Conservation (phyloP, 2,113 vertebrate species). For the Lagopus leucura region DNA sequence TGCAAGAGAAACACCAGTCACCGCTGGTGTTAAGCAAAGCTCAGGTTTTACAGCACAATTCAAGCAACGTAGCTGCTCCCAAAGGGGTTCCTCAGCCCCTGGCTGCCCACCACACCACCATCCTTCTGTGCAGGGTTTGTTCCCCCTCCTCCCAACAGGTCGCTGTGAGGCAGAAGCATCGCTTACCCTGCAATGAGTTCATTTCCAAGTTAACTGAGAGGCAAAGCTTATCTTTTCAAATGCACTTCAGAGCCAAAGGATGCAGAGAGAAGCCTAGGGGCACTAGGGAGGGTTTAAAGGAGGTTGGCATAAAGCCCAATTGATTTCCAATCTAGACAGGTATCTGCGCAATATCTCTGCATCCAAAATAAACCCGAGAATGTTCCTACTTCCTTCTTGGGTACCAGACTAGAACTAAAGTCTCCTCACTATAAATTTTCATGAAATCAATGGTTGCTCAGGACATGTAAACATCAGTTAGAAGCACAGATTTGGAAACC, state of each 20-base stretch:
- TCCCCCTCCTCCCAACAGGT: background rate
- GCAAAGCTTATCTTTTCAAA: background rate
- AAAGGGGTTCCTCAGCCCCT: background rate
- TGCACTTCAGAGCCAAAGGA: background rate
- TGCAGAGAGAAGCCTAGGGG: background rate
- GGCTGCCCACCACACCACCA: fast-evolving
- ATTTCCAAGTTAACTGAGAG: background rate
- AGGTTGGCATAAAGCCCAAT: background rate
- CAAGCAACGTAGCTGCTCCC: background rate
- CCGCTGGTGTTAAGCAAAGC: background rate
- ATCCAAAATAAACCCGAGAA: background rate
- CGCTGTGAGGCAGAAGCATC: background rate
- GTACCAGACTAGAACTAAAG: background rate
- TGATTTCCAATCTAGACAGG: background rate
- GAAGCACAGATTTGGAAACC: background rate
- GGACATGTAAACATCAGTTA: background rate
- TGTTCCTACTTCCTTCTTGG: background rate
- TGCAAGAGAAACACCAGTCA: background rate
- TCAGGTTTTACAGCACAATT: background rate
- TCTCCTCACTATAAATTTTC: background rate
- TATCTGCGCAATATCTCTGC: background rate
- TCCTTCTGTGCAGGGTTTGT: background rate
- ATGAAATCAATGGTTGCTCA: background rate
- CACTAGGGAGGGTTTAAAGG: background rate
- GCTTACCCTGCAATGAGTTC: background rate